A percentile compares a stretch with the other conserved stretches of the same genome.
These are phyloP conservation scores for Pteronura brasiliensis DNA, from an alignment of 2,113 vertebrate species.

Conservation along the genomic window DNA sequence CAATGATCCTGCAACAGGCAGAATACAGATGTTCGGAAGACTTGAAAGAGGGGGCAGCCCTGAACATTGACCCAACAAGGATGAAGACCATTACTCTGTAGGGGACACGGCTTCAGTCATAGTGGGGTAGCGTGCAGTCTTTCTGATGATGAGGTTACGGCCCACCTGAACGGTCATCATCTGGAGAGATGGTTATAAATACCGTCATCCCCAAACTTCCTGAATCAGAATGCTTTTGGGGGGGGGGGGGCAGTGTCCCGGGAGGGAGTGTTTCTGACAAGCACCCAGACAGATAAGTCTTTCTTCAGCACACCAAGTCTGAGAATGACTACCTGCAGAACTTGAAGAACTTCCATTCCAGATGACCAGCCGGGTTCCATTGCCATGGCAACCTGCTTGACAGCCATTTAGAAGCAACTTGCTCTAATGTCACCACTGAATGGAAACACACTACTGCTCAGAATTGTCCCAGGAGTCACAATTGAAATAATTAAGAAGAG, in stretches of 20 bases:
- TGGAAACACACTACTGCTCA: constrained; percentile 11
- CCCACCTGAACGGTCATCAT: not conserved
- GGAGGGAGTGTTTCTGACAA: constrained; percentile 31
- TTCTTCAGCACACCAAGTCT: not conserved
- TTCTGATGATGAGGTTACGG: not conserved
- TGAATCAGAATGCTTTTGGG: not conserved
- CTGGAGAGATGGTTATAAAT: constrained; percentile 1
- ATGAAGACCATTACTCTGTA: not conserved
- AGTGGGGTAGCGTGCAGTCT: not conserved
- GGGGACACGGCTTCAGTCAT: not conserved
- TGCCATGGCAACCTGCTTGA: constrained; percentile 52
- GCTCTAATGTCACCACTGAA: constrained; percentile 49
- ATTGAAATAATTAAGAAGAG: constrained; percentile 37
- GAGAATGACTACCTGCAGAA: constrained; percentile 13
- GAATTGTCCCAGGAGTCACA: not conserved
- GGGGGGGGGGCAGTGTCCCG: not conserved
- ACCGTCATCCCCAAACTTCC: not conserved
- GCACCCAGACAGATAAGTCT: not conserved
- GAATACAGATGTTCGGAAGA: not conserved
- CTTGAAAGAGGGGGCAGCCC: not conserved
- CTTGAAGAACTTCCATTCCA: constrained; percentile 49
- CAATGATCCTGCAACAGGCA: constrained; percentile 22
- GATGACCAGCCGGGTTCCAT: constrained; percentile 47
- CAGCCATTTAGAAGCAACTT: constrained; percentile 57
- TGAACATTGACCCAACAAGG: not conserved